phyloP scores from a whole-genome alignment of 1,140 invertebrate genomes.

The Apis laboriosa region DNA sequence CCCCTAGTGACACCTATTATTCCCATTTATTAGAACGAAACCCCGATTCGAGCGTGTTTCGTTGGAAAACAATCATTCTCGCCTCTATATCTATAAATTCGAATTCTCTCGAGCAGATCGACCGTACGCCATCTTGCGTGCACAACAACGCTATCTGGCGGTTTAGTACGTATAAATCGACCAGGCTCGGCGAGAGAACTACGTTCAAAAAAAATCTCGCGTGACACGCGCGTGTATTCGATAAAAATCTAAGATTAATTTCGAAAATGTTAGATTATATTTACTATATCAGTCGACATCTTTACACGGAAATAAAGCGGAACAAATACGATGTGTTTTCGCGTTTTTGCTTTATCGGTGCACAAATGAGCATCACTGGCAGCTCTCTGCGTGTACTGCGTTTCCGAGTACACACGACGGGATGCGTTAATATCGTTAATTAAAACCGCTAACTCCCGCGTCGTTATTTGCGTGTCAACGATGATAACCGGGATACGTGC shows the following conservation, averaged over 20 bases:
- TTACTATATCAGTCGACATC: neutral
- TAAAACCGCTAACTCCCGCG: slow-evolving; percentile 37
- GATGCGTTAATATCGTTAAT: slow-evolving; percentile 60
- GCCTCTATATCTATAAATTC: neutral
- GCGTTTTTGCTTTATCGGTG: neutral
- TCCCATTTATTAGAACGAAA: slow-evolving; percentile 15
- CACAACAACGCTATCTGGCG: neutral
- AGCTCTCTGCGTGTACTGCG: neutral
- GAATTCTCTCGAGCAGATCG: slow-evolving; percentile 2
- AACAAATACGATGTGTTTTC: neutral
- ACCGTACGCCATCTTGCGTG: neutral
- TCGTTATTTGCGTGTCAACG: slow-evolving; percentile 18
- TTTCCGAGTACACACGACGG: neutral
- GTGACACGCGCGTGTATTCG: no score
- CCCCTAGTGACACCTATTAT: slow-evolving; percentile 15
- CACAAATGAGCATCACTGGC: neutral
- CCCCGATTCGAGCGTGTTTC: neutral
- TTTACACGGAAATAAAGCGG: neutral
- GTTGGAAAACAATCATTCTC: no score
- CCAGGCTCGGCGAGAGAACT: neutral
- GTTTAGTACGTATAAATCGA: neutral
- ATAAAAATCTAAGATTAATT: slow-evolving; percentile 22
- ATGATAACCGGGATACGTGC: neutral
- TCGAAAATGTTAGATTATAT: neutral
- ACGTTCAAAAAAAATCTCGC: neutral